Conservation (phyloP, 1,140 invertebrate genomes). For the Cotesia typhae region DNA sequence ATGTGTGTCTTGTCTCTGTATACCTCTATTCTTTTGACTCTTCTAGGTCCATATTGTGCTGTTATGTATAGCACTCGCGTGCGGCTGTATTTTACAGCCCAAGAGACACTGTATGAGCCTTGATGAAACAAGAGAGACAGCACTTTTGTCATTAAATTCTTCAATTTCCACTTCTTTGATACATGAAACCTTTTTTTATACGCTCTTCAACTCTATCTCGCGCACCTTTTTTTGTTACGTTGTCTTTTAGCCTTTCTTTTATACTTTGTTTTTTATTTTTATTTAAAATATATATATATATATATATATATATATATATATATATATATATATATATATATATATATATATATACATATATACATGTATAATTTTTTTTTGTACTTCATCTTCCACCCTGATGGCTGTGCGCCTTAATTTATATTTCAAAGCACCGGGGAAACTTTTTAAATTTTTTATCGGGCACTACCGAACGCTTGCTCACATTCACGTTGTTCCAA, state of each 20-base stretch:
- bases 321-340: neutral
- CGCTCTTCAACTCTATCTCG: neutral
- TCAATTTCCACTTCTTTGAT: slow-evolving; percentile 32
- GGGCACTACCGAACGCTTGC: neutral
- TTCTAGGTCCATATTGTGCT: neutral
- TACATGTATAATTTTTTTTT: neutral
- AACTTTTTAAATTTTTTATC: slow-evolving; percentile 37
- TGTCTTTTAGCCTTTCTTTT: slow-evolving; percentile 15
- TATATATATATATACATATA: neutral
- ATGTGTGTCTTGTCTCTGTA: slow-evolving; percentile 25
- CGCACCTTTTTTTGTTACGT: neutral
- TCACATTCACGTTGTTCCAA: too few relatives aligned
- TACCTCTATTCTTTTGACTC: slow-evolving; percentile 19
- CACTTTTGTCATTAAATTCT: slow-evolving; percentile 19
- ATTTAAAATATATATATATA: neutral
- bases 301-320: neutral
- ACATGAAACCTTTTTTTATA: slow-evolving; percentile 17
- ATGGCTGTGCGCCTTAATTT: slow-evolving; percentile 24
- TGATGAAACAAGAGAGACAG: slow-evolving; percentile 15
- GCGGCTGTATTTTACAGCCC: slow-evolving; percentile 11
- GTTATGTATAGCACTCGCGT: too few relatives aligned
- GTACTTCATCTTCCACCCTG: slow-evolving; percentile 1
- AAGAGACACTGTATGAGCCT: neutral
- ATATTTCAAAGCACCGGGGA: slow-evolving; percentile 33
- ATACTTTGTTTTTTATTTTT: neutral